Evolutionary conservation across 2,797 vertebrate genomes (phyloP).

Genomic region (Sphaeramia orbicularis): DNA sequence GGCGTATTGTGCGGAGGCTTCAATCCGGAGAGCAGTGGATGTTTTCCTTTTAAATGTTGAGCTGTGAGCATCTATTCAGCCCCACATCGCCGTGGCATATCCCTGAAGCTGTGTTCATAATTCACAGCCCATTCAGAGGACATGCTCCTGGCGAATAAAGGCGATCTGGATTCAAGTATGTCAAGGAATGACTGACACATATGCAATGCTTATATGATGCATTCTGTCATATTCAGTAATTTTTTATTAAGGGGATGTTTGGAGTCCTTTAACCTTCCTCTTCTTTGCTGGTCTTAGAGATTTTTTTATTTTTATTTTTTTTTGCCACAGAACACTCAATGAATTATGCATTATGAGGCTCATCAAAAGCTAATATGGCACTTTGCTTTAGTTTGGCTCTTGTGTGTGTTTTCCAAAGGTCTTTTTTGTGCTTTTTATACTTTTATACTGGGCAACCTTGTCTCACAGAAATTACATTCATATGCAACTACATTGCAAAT

Average conservation of each 20-base stretch:
- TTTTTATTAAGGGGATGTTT: constrained; percentile 1
- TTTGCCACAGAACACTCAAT: no score
- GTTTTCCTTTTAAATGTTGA: constrained; percentile 44
- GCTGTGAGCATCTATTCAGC: constrained; percentile 39
- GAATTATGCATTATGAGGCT: no score
- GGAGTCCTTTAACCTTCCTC: not conserved
- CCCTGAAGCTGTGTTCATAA: constrained; percentile 16
- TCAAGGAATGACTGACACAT: constrained; percentile 8
- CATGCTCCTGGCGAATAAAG: constrained; percentile 28
- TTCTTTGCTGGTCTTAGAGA: no score
- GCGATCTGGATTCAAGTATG: constrained; percentile 29
- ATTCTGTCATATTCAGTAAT: not conserved
- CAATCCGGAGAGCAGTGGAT: constrained; percentile 33
- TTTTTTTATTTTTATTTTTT: no score
- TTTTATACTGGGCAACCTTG: no score
- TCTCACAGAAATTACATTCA: no score
- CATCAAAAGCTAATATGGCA: no score
- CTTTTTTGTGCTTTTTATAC: no score
- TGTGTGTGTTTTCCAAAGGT: no score
- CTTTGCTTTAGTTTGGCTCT: no score
- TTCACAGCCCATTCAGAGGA: constrained; percentile 28
- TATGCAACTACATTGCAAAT: no score
- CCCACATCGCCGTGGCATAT: constrained; percentile 18
- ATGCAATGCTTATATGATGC: constrained; percentile 7
- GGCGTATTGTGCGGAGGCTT: constrained; percentile 37